Percentiles rank a stretch among this genome's conserved stretches.
Evolutionary conservation across 2,888 invertebrate species (phyloP).

Genomic region (Phanerotoma sp.): DNA sequence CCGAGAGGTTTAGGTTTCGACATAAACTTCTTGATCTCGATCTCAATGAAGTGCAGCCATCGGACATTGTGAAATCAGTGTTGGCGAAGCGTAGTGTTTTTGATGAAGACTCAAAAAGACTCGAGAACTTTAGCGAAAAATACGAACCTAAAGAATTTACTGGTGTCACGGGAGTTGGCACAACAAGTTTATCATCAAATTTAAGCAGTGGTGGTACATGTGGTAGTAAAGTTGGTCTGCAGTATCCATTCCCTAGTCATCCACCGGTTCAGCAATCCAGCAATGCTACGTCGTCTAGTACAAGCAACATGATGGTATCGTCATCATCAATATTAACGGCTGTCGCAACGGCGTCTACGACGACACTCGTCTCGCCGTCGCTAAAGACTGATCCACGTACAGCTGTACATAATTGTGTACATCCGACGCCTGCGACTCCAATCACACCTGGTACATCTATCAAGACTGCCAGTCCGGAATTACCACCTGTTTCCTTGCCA

Average conservation of each 20-base stretch:
- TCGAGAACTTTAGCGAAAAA: constrained; percentile 84
- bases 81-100: constrained; percentile 92
- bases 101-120: constrained; percentile 91
- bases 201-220: constrained; percentile 33
- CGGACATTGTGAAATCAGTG: constrained; percentile 90
- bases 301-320: constrained; percentile 21
- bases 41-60: constrained; percentile 82
- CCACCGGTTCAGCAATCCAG: constrained; percentile 61
- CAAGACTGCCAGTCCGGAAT: constrained; percentile 47
- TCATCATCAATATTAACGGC: constrained; percentile 23
- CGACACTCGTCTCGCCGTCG: constrained; percentile 31
- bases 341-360: constrained; percentile 28
- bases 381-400: constrained; percentile 46
- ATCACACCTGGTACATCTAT: constrained; percentile 46
- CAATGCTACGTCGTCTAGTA: constrained; percentile 32
- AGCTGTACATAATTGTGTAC: constrained; percentile 46
- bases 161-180: constrained; percentile 45
- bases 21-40: constrained; percentile 79
- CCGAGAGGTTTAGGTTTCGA: constrained; percentile 65
- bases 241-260: constrained; percentile 79
- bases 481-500: constrained; percentile 50
- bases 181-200: constrained; percentile 26
- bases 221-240: constrained; percentile 61
- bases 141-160: constrained; percentile 70
- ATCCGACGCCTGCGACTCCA: constrained; percentile 51